Evolutionary conservation across 2,113 vertebrate species (phyloP).

Genomic region (Lates calcarifer): DNA sequence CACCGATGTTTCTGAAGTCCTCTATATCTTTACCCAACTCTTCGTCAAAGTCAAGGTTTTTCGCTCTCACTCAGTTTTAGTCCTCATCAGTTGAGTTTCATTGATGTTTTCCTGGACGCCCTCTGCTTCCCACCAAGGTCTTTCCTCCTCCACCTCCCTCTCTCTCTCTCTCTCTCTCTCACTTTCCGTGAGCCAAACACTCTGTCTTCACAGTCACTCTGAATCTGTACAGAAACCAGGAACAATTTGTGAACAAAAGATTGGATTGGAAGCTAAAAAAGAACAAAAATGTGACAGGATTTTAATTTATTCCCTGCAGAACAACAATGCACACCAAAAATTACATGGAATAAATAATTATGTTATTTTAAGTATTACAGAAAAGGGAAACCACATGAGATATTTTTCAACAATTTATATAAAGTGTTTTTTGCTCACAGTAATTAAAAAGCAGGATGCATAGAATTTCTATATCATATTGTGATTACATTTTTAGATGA

Average conservation of each 20-base stretch:
- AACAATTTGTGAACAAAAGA: slow-evolving; percentile 10
- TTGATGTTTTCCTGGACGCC: slow-evolving; percentile 78
- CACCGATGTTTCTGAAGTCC: slow-evolving; percentile 31
- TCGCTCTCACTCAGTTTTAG: slow-evolving; percentile 52
- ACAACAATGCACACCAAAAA: neutral
- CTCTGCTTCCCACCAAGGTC: slow-evolving; percentile 75
- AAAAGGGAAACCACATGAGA: neutral
- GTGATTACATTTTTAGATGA: slow-evolving; percentile 17
- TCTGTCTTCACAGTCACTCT: slow-evolving; percentile 45
- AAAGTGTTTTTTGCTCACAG: neutral
- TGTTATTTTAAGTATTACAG: neutral
- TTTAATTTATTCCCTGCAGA: neutral
- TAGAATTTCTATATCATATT: neutral
- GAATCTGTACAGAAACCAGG: slow-evolving; percentile 31
- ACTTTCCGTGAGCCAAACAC: slow-evolving; percentile 18
- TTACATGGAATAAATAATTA: neutral
- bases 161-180: neutral
- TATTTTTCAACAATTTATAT: neutral
- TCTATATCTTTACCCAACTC: slow-evolving; percentile 60
- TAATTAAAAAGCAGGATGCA: slow-evolving; percentile 11
- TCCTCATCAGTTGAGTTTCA: slow-evolving; percentile 71
- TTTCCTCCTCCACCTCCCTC: slow-evolving; percentile 36
- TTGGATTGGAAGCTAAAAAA: neutral
- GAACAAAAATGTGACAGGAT: neutral
- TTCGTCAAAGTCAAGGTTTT: slow-evolving; percentile 74